Evolutionary conservation across 2,888 invertebrate species (phyloP).

Genomic region (Spodoptera exigua): DNA sequence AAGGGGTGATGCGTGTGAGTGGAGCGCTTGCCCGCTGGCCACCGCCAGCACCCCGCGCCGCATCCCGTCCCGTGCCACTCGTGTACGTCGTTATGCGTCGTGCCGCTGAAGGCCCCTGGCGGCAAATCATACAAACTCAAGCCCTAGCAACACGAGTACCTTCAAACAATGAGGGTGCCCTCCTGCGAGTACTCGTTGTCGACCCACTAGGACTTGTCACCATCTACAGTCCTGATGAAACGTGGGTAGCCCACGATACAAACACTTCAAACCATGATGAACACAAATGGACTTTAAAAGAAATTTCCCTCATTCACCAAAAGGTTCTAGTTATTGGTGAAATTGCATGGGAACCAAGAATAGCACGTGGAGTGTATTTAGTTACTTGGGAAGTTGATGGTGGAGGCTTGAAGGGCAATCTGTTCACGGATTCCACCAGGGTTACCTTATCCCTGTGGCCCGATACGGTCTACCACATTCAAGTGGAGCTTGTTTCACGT

Average conservation of each 20-base stretch:
- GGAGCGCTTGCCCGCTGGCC: constrained; percentile 91
- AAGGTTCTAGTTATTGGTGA: constrained; percentile 92
- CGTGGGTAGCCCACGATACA: constrained; percentile 88
- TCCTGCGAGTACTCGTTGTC: constrained; percentile 92
- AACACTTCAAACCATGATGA: constrained; percentile 86
- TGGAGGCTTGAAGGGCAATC: constrained; percentile 94
- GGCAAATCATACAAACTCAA: constrained; percentile 91
- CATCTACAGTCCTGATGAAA: constrained; percentile 92
- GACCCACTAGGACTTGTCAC: constrained; percentile 92
- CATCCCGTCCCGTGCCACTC: constrained; percentile 89
- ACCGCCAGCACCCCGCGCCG: constrained; percentile 88
- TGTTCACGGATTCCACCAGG: constrained; percentile 94
- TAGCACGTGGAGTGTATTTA: constrained; percentile 91
- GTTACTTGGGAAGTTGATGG: constrained; percentile 96
- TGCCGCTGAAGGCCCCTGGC: constrained; percentile 90
- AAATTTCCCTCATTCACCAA: constrained; percentile 92
- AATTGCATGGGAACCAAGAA: constrained; percentile 92
- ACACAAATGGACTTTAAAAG: constrained; percentile 90
- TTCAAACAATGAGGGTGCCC: constrained; percentile 90
- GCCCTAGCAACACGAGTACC: constrained; percentile 91
- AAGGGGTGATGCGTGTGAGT: constrained; percentile 91
- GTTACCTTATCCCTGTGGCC: constrained; percentile 95
- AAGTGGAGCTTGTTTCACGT: constrained; percentile 91
- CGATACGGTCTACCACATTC: constrained; percentile 94
- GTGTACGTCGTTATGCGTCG: constrained; percentile 93